Evolutionary conservation across 2,797 vertebrate genomes (phyloP).

Genomic region (Luscinia luscinia): DNA sequence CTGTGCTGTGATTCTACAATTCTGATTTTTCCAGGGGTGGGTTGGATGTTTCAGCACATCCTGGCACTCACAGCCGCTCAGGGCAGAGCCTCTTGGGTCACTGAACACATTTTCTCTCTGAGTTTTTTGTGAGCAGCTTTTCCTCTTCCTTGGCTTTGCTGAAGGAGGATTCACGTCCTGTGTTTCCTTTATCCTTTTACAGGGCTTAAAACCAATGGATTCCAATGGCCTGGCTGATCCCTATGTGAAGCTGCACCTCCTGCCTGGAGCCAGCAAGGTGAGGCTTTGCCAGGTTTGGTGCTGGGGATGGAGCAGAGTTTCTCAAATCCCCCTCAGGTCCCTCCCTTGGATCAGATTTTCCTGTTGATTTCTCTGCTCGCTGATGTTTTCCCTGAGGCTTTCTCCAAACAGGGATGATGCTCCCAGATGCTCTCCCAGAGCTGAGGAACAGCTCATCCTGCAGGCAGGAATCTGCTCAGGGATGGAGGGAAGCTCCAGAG

Average conservation of each 20-base stretch:
- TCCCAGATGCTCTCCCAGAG: neutral
- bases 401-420: neutral
- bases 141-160: neutral
- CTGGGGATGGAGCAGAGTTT: neutral
- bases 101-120: neutral
- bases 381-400: neutral
- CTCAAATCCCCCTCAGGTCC: neutral
- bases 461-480: neutral
- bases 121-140: accelerated
- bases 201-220: conserved; percentile 97
- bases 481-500: neutral
- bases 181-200: neutral
- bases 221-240: conserved; percentile 95
- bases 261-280: conserved; percentile 98
- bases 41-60: accelerated
- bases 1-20: neutral
- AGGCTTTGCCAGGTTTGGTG: neutral
- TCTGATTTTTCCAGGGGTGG: neutral
- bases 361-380: accelerated
- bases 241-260: conserved; percentile 94
- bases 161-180: accelerated
- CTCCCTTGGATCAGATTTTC: accelerated
- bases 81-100: neutral
- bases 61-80: accelerated
- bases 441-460: neutral